These are phyloP conservation scores for Limonius californicus DNA, from an alignment of 1,140 invertebrate species.

Conservation along the genomic window DNA sequence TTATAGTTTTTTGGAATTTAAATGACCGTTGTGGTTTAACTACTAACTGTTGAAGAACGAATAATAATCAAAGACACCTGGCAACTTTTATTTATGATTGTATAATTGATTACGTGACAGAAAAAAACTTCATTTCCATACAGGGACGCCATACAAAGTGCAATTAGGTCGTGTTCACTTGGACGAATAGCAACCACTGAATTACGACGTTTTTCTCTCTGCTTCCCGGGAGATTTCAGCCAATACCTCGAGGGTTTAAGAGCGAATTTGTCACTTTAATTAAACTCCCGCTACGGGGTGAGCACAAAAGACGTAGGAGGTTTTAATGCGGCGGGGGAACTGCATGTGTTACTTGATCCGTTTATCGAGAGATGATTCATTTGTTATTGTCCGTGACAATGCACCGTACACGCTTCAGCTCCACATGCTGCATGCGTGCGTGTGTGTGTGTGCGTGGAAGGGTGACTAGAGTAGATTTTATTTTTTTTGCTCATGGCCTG, in stretches of 20 bases:
- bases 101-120: too few species aligned
- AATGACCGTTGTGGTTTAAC: too few species aligned
- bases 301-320: not conserved
- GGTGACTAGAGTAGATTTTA: slow-evolving; percentile 2
- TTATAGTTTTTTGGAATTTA: too few species aligned
- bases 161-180: not conserved
- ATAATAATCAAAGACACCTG: too few species aligned
- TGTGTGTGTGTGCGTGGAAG: not conserved
- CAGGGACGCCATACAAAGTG: not conserved
- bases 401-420: slow-evolving; percentile 20
- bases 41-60: too few species aligned
- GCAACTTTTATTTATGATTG: too few species aligned
- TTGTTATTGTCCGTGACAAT: slow-evolving; percentile 39
- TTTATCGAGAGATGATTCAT: slow-evolving; percentile 42
- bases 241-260: slow-evolving; percentile 14
- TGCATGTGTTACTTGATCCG: slow-evolving; percentile 41
- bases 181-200: not conserved
- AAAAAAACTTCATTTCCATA: too few species aligned
- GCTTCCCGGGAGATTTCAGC: slow-evolving; percentile 7
- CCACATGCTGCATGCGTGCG: not conserved
- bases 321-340: slow-evolving; percentile 8
- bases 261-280: slow-evolving; percentile 34
- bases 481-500: not conserved
- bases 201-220: slow-evolving; percentile 7
- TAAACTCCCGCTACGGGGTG: slow-evolving; percentile 20